A percentile compares a stretch with the other conserved stretches of the same genome.
phyloP scores from a whole-genome alignment of 2,888 invertebrate genomes.

The Drosophila colorata region DNA sequence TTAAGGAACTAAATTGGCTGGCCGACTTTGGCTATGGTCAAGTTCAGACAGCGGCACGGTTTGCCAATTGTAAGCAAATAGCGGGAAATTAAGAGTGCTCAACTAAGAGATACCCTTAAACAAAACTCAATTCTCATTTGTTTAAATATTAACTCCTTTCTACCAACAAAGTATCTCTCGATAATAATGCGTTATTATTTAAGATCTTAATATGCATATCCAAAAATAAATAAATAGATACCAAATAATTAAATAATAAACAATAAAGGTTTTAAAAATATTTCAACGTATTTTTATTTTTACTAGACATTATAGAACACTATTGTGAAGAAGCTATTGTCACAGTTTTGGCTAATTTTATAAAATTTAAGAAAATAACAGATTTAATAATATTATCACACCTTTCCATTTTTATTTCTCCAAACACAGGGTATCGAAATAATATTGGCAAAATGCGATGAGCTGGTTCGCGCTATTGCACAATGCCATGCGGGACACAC shows the following conservation, averaged over 20 bases:
- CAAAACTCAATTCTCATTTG: too few species aligned
- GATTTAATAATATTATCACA: not conserved
- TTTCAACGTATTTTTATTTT: too few species aligned
- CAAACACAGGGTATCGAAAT: conserved; percentile 16
- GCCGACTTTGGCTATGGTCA: conserved; percentile 58
- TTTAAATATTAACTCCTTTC: too few species aligned
- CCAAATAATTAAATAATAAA: not conserved
- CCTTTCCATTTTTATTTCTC: too few species aligned
- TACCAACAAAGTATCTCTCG: too few species aligned
- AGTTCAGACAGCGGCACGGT: conserved; percentile 63
- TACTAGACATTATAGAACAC: too few species aligned
- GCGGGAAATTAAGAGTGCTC: too few species aligned
- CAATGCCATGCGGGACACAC: conserved; percentile 13
- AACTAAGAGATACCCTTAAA: conserved; percentile 23
- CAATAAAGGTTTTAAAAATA: not conserved
- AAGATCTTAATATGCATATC: too few species aligned
- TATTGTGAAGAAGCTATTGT: too few species aligned
- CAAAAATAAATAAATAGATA: too few species aligned
- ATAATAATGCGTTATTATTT: too few species aligned
- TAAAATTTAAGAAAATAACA: too few species aligned
- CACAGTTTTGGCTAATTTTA: not conserved
- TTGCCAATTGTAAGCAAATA: conserved; percentile 51
- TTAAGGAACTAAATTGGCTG: conserved; percentile 46
- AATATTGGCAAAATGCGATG: conserved; percentile 4
- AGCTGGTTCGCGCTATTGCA: conserved; percentile 2